Percentiles rank a stretch among this genome's conserved stretches.
Conservation (phyloP, 2,888 invertebrate species). For the Saturnia pavonia region DNA sequence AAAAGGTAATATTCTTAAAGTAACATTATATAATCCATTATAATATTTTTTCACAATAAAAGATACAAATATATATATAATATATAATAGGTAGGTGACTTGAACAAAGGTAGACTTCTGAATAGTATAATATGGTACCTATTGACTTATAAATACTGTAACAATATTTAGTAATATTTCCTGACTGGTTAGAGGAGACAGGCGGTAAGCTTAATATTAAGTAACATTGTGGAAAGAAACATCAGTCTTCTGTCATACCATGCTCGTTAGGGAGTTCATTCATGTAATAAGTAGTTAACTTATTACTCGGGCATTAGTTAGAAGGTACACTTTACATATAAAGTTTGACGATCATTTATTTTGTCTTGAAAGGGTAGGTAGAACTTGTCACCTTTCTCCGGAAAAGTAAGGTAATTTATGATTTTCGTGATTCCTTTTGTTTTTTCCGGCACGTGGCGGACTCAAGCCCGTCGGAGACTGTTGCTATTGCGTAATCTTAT, state of each 20-base stretch:
- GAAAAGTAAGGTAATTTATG: not conserved
- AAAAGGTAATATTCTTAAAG: not conserved
- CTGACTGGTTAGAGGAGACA: not conserved
- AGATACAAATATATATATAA: no score
- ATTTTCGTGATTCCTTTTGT: not conserved
- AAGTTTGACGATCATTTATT: constrained; percentile 8
- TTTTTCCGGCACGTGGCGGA: no score
- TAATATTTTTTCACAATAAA: no score
- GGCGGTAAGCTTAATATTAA: not conserved
- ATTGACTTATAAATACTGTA: not conserved
- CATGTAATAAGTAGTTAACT: constrained; percentile 7
- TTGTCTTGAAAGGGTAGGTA: not conserved
- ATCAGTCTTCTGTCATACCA: not conserved
- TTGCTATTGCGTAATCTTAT: no score
- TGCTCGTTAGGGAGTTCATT: constrained; percentile 2
- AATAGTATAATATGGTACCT: no score
- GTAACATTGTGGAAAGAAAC: not conserved
- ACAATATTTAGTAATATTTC: not conserved
- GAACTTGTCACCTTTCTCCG: constrained; percentile 1
- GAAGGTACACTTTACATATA: not conserved
- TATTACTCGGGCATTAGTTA: not conserved
- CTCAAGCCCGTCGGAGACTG: no score
- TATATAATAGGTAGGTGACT: no score
- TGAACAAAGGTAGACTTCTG: no score
- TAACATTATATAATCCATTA: no score